These are phyloP conservation scores for Lypha dubia DNA, from an alignment of 2,888 invertebrate species.

Conservation along the genomic window DNA sequence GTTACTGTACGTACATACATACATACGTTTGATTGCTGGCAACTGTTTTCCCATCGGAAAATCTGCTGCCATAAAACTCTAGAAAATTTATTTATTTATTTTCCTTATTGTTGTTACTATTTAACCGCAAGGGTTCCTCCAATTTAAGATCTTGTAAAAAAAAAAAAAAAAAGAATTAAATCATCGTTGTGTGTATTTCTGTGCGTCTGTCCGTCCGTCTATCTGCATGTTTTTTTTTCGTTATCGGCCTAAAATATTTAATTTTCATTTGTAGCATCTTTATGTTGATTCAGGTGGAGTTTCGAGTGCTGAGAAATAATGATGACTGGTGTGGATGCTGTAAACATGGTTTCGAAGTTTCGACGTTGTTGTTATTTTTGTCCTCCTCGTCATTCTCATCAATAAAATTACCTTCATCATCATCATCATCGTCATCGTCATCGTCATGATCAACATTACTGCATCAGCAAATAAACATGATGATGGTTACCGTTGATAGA, in stretches of 20 bases:
- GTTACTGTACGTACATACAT: conserved; percentile 40
- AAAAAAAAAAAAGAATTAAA: conserved; percentile 13
- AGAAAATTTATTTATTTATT: conserved; percentile 62
- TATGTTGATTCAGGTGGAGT: conserved; percentile 67
- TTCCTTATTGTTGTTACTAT: conserved; percentile 43
- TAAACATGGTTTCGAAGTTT: conserved; percentile 30
- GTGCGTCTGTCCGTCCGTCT: not conserved
- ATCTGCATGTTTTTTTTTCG: conserved; percentile 11
- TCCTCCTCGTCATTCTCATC: conserved; percentile 66
- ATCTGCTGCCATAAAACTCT: conserved; percentile 73
- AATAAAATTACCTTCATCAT: conserved; percentile 62
- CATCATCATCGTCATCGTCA: conserved; percentile 29
- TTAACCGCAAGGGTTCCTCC: conserved; percentile 70
- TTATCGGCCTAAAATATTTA: conserved; percentile 57
- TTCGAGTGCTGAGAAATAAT: conserved; percentile 50
- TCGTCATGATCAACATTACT: conserved; percentile 17
- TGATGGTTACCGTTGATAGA: conserved; percentile 54
- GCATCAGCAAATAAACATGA: conserved; percentile 48
- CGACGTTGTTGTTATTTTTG: conserved; percentile 63
- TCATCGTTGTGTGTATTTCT: conserved; percentile 6
- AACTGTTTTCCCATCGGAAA: conserved; percentile 75
- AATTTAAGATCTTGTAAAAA: conserved; percentile 60
- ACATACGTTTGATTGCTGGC: conserved; percentile 61
- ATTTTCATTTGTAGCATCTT: conserved; percentile 37
- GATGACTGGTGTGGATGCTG: conserved; percentile 48